A percentile compares a stretch with the other conserved stretches of the same genome.
Evolutionary conservation across 2,113 vertebrate genomes (phyloP).

Genomic region (Euleptes europaea): DNA sequence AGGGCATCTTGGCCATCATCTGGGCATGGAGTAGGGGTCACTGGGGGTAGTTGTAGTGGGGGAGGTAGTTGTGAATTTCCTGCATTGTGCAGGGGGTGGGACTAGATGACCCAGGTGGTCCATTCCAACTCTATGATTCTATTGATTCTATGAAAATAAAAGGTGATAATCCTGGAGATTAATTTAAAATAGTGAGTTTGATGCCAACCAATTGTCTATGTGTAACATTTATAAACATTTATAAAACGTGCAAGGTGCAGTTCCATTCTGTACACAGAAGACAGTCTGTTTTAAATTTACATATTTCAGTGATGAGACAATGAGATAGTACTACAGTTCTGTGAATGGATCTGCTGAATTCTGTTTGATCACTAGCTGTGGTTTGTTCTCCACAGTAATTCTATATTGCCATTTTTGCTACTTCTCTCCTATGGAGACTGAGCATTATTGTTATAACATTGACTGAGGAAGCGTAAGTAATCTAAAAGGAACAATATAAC

Average conservation of each 20-base stretch:
- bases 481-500: no score
- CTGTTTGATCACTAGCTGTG: not conserved
- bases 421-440: not conserved
- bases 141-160: not conserved
- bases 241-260: not conserved
- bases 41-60: no score
- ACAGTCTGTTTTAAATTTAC: not conserved
- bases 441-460: not conserved
- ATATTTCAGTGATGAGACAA: not conserved
- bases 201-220: not conserved
- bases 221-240: not conserved
- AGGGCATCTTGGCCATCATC: no score
- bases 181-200: not conserved
- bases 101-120: no score
- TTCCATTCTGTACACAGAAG: not conserved
- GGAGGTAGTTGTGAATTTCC: no score
- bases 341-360: not conserved
- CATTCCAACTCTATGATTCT: no score
- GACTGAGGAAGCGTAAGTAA: no score
- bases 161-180: no score
- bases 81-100: no score
- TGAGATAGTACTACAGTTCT: not conserved
- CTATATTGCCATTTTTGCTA: not conserved
- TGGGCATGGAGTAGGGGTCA: no score
- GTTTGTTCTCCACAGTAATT: not conserved